These are phyloP conservation scores for Cryptosula pallasiana DNA, from an alignment of 2,888 invertebrate species.

Conservation along the genomic window DNA sequence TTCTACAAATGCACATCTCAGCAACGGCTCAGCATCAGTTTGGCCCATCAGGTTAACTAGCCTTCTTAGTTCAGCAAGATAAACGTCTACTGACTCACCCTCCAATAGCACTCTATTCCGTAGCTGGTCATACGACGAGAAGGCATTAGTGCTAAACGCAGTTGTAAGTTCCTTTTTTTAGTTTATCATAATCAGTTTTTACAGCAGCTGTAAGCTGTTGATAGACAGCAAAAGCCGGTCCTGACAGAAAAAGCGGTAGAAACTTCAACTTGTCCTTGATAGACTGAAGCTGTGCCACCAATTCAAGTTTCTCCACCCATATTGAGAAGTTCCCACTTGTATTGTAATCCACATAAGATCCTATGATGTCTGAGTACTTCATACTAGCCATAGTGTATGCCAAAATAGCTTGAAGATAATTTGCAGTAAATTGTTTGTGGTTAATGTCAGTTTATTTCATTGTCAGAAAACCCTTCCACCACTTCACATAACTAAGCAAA, in stretches of 20 bases:
- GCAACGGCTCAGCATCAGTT: neutral
- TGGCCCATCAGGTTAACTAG: neutral
- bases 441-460: too few species aligned
- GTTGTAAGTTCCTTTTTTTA: constrained; percentile 5
- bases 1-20: constrained; percentile 22
- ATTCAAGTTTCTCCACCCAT: too few species aligned
- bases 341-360: too few species aligned
- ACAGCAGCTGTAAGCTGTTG: neutral
- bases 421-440: too few species aligned
- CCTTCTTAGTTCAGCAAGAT: constrained; percentile 6
- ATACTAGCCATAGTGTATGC: too few species aligned
- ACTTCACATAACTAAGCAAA: too few species aligned
- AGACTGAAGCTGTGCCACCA: too few species aligned
- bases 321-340: too few species aligned
- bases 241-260: constrained; percentile 3
- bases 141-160: constrained; percentile 7
- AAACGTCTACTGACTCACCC: constrained; percentile 23
- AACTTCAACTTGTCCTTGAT: constrained; percentile 17
- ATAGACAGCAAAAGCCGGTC: constrained; percentile 22
- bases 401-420: too few species aligned
- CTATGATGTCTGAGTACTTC: too few species aligned
- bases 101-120: neutral
- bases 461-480: too few species aligned
- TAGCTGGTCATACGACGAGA: constrained; percentile 19
- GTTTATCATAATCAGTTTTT: neutral